phyloP scores from a whole-genome alignment of 2,888 invertebrate species.

The Biston stratarius region DNA sequence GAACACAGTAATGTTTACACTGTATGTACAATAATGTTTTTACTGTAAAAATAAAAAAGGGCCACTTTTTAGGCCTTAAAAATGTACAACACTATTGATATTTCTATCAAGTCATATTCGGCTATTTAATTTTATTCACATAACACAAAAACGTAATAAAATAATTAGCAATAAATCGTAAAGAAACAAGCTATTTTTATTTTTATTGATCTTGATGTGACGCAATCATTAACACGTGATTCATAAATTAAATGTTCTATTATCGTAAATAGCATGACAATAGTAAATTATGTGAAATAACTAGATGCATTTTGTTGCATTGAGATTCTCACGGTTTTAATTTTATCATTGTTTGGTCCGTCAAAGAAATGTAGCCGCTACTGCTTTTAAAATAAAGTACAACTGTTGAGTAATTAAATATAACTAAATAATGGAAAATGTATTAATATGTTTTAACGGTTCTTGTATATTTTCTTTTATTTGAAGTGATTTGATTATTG shows the following conservation, averaged over 20 bases:
- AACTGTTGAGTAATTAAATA: neutral
- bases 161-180: too few species aligned
- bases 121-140: too few species aligned
- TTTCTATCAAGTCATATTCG: too few species aligned
- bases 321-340: constrained; percentile 3
- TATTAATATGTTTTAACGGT: neutral
- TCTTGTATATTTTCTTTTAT: neutral
- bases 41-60: too few species aligned
- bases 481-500: too few species aligned
- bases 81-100: too few species aligned
- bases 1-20: too few species aligned
- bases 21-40: too few species aligned
- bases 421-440: neutral
- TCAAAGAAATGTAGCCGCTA: neutral
- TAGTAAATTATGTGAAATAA: constrained; percentile 5
- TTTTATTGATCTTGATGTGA: neutral
- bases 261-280: constrained; percentile 31
- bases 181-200: too few species aligned
- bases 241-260: constrained; percentile 3
- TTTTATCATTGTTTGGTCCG: neutral
- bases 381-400: neutral
- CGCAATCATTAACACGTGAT: neutral
- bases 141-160: too few species aligned
- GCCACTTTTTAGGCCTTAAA: too few species aligned
- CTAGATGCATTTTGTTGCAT: neutral